A percentile compares a stretch with the other conserved stretches of the same genome.
Evolutionary conservation across 1,140 invertebrate species (phyloP).

Genomic region (Theocolax elegans): DNA sequence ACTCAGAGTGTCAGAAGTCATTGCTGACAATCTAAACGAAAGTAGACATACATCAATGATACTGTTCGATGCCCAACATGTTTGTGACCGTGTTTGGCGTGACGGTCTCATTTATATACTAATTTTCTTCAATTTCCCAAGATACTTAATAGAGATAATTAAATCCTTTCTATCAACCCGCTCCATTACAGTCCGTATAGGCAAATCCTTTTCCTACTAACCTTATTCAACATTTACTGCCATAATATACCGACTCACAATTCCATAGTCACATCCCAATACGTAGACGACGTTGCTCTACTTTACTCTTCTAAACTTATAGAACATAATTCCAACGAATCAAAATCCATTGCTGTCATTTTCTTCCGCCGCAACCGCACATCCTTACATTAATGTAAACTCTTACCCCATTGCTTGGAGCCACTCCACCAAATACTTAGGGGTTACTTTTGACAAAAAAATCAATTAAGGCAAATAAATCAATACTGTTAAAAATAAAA

Average conservation of each 20-base stretch:
- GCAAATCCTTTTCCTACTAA: too few species aligned
- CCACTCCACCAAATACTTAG: constrained; percentile 15
- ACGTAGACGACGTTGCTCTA: background rate
- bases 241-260: too few species aligned
- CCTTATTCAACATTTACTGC: too few species aligned
- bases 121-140: too few species aligned
- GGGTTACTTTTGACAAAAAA: constrained; percentile 15
- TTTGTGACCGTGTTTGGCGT: constrained; percentile 53
- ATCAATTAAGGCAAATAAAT: constrained; percentile 23
- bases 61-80: constrained; percentile 48
- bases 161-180: too few species aligned
- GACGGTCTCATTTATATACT: too few species aligned
- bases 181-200: too few species aligned
- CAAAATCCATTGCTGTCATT: constrained; percentile 22
- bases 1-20: background rate
- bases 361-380: background rate
- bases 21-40: constrained; percentile 18
- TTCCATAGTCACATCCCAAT: too few species aligned
- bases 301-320: background rate
- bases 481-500: background rate
- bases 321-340: constrained; percentile 12
- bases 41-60: constrained; percentile 29
- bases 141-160: too few species aligned
- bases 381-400: background rate
- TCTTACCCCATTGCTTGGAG: background rate